Evolutionary conservation across 2,888 invertebrate species (phyloP).

Genomic region (Saturnia pavonia): DNA sequence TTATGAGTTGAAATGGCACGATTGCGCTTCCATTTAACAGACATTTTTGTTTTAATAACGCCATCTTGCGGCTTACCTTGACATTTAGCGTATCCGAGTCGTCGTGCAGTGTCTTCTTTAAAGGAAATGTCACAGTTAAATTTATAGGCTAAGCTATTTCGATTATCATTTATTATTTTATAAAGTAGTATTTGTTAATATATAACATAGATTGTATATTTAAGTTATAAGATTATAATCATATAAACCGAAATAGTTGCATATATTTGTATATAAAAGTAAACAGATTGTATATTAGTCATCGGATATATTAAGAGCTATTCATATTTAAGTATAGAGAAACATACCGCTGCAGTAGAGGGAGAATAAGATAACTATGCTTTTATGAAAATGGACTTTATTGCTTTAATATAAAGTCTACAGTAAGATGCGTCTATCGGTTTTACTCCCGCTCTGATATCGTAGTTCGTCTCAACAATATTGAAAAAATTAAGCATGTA

Average conservation of each 20-base stretch:
- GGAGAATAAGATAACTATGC: too few species aligned
- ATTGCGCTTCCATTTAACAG: slow-evolving; percentile 32
- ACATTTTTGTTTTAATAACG: slow-evolving; percentile 51
- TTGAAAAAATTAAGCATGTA: too few species aligned
- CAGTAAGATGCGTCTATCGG: too few species aligned
- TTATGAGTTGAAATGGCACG: slow-evolving; percentile 24
- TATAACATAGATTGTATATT: not conserved
- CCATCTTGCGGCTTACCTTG: slow-evolving; percentile 64
- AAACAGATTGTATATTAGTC: too few species aligned
- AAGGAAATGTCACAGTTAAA: slow-evolving; percentile 14
- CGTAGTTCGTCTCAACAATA: too few species aligned
- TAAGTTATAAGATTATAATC: too few species aligned
- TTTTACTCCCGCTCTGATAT: too few species aligned
- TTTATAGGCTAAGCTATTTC: not conserved
- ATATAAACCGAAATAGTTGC: not conserved
- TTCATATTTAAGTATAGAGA: too few species aligned
- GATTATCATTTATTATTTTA: not conserved
- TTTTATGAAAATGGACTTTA: too few species aligned
- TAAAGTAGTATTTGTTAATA: not conserved
- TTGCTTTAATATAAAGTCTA: too few species aligned
- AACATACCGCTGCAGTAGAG: too few species aligned
- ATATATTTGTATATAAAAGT: not conserved
- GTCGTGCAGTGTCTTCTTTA: slow-evolving; percentile 18
- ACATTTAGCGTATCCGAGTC: slow-evolving; percentile 54
- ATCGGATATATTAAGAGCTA: too few species aligned